Percentiles rank a stretch among this genome's conserved stretches.
phyloP scores from a whole-genome alignment of 2,888 invertebrate species.

The Selenia dentaria region DNA sequence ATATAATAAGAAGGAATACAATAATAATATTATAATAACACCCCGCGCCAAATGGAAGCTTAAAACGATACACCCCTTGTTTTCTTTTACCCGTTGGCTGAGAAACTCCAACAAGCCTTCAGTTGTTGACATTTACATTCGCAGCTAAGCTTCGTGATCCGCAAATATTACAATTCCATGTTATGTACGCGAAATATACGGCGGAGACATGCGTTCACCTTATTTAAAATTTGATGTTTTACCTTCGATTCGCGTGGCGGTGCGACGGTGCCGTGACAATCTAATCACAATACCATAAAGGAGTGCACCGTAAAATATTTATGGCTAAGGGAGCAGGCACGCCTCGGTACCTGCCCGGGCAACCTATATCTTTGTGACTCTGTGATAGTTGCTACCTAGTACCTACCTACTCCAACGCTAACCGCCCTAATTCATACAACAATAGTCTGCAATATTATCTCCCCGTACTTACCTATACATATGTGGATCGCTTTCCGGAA shows the following conservation, averaged over 20 bases:
- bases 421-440: conserved; percentile 12
- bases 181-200: conserved; percentile 44
- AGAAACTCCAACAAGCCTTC: conserved; percentile 17
- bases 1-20: too few relatives aligned
- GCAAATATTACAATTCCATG: conserved; percentile 36
- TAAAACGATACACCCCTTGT: conserved; percentile 13
- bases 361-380: conserved; percentile 47
- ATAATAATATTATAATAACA: not conserved
- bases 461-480: not conserved
- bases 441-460: conserved; percentile 16
- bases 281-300: conserved; percentile 73
- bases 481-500: not conserved
- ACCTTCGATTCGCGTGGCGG: conserved; percentile 60
- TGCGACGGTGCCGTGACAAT: conserved; percentile 61
- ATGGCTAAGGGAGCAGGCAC: conserved; percentile 65
- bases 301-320: conserved; percentile 76
- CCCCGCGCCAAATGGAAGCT: conserved; percentile 8
- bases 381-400: conserved; percentile 23
- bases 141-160: conserved; percentile 29
- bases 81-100: conserved; percentile 14
- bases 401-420: conserved; percentile 3
- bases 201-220: conserved; percentile 47
- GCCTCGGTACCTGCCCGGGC: conserved; percentile 59
- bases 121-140: conserved; percentile 24
- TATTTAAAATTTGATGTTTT: conserved; percentile 65